Conservation (phyloP, 2,888 invertebrate species). For the Cataglyphis albicans region DNA sequence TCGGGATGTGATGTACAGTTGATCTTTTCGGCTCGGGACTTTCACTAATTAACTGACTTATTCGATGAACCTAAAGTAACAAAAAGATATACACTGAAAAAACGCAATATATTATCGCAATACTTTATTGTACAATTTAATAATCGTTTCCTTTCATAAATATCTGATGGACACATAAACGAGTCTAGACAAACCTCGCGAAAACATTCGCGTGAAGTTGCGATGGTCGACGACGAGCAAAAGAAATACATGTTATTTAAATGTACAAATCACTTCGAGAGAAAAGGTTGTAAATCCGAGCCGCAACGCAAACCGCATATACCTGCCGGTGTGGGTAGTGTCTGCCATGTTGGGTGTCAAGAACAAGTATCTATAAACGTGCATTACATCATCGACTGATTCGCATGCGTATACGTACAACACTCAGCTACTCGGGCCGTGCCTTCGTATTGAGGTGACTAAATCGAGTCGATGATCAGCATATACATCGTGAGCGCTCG, state of each 20-base stretch:
- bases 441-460: slow-evolving; percentile 49
- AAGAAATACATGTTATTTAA: slow-evolving; percentile 78
- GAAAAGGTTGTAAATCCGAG: slow-evolving; percentile 18
- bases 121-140: neutral
- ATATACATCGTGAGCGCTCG: slow-evolving; percentile 29
- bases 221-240: slow-evolving; percentile 65
- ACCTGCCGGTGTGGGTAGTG: slow-evolving; percentile 73
- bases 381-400: slow-evolving; percentile 85
- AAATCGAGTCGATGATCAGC: slow-evolving; percentile 43
- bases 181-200: slow-evolving; percentile 72
- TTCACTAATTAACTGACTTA: slow-evolving; percentile 85
- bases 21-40: slow-evolving; percentile 84
- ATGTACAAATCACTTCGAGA: slow-evolving; percentile 24
- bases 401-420: slow-evolving; percentile 60
- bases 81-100: slow-evolving; percentile 11
- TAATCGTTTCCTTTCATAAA: neutral
- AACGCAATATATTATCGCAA: neutral
- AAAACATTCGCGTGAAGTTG: slow-evolving; percentile 71
- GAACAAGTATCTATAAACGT: slow-evolving; percentile 80
- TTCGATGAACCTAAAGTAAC: slow-evolving; percentile 83
- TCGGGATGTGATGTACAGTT: slow-evolving; percentile 82
- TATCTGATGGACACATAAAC: neutral
- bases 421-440: neutral
- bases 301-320: slow-evolving; percentile 19
- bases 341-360: slow-evolving; percentile 80